A percentile compares a stretch with the other conserved stretches of the same genome.
Conservation (phyloP, 2,888 invertebrate genomes). For the Amphiduros pacificus region DNA sequence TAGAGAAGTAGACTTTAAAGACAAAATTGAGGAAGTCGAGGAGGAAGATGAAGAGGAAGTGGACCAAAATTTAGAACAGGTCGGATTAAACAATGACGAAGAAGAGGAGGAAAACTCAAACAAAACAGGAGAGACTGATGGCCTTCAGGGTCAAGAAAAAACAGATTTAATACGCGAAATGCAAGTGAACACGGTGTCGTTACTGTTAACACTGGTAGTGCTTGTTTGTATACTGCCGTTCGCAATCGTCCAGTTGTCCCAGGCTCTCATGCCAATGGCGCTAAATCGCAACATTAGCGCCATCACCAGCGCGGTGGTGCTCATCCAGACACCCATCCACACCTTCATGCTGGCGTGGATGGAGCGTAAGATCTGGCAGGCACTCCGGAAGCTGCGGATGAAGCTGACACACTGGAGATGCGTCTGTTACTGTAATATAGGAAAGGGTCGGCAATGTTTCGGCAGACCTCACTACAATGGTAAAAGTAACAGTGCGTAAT, state of each 20-base stretch:
- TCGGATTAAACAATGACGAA: not conserved
- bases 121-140: conserved; percentile 2
- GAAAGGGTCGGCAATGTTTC: conserved; percentile 16
- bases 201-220: conserved; percentile 6
- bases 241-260: conserved; percentile 11
- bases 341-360: conserved; percentile 23
- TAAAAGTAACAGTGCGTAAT: no score
- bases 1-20: no score
- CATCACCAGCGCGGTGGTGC: conserved; percentile 8
- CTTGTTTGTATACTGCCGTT: conserved; percentile 21
- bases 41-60: no score
- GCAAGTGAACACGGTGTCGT: conserved; percentile 10
- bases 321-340: conserved; percentile 18
- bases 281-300: conserved; percentile 14
- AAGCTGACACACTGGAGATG: conserved; percentile 24
- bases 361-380: conserved; percentile 21
- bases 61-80: no score
- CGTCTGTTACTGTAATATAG: conserved; percentile 30
- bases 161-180: conserved; percentile 6
- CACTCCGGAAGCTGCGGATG: conserved; percentile 13
- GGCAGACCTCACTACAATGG: conserved; percentile 7
- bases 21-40: no score
- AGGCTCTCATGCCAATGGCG: not conserved
- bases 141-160: conserved; percentile 3
- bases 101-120: not conserved